Base-by-base conservation (phyloP, 2,888 invertebrate genomes). In the Nycteola revayana region DNA sequence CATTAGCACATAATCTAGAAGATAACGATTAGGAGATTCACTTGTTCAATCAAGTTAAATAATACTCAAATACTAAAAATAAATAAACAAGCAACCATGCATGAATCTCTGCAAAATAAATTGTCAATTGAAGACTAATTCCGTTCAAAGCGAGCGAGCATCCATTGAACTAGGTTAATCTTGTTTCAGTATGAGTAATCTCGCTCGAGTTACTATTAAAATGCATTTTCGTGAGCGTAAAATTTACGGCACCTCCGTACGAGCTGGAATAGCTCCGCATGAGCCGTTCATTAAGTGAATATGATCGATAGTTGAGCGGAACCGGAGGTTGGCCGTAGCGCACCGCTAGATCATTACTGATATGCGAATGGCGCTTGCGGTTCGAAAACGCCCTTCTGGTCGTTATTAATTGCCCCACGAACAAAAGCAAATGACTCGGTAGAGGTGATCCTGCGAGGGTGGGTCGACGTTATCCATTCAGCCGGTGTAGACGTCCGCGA, bases 401-500 rank as follows among this genome's bases (percentile, higher is more conserved):
- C 66, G 82, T 85, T 87, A 87, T 87, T 88, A 88, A 87, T 88
- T 87, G 85, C 86, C 70, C 48, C 66, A 69, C 74, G 88, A 86
- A 88, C 87, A 87, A 88, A 87, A 85, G 87, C 87, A 87, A 87
- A 87, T 87, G 87, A 86, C 85, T 86, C 70, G 75, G 77, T 80
- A 70, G 82, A 85, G 87, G 87, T 87, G 87, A 87, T 87, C 82
- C 84, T 72, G 71, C 67, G 68, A 75, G 82, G 62, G 82, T 77
- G 82, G 83, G 83, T 75, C 83, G 80, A 76, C 80, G 83, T 83
- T 85, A 85, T 85, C 86, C 86, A 85, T 87, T 86, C 84, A 85
- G 65, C 71, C 75, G 70, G 72, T 74, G 75, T 78, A 83, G 86
- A 85, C 85, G 82, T 82, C 80, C 80, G 75, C 76, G 70, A 84